Evolutionary conservation across 2,113 vertebrate species (phyloP), one percentile per base, ranked within the genome.

Genomic region (Melospiza melodia): DNA sequence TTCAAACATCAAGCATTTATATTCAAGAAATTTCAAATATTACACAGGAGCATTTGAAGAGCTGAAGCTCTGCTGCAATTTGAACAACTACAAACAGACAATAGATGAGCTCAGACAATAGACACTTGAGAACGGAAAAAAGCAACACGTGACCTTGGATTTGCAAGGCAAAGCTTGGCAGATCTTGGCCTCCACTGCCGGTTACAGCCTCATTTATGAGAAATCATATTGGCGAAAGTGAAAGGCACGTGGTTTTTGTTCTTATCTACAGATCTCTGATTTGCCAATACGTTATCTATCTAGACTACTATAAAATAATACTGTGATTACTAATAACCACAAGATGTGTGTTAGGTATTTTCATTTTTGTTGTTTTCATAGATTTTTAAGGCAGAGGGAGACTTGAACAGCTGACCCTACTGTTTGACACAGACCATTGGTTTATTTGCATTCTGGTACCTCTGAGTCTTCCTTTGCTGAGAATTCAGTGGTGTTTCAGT

Each of bases 161-260:
- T 94, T 90, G 85, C 93, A 93, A 86, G 39, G n/a, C 89, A 94
- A 93, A 95, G 22, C 39, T 73, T 4, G 0, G n/a, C 52, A 51
- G 37, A 66, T 23, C 43, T 54, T 2, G 3, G 16, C 46, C 80
- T 80, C 27, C 1, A 7, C 11, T 97, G 86, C 90, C 43, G 6
- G 93, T 84, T 88, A 95, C 33, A 39, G 92, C 83, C 48, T 94
- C 90, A 92, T 97, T 97, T 97, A 93, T 93, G 8, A 88, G 96
- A 97, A 97, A 94, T 87, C 4, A 1, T 8, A 19, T 24, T 12
- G 8, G 23, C 76, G 96, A 96, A 97, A 97, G 95, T 92, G 95
- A 96, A 96, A 97, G 92, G 66, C 51, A 68, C 37, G 46, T 54
- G 41, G 85, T 93, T 94, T 92, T 69, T 87, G 90, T 88, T 93